Base-by-base conservation (phyloP, 2,113 vertebrate species). In the Mormyrus lacerda region DNA sequence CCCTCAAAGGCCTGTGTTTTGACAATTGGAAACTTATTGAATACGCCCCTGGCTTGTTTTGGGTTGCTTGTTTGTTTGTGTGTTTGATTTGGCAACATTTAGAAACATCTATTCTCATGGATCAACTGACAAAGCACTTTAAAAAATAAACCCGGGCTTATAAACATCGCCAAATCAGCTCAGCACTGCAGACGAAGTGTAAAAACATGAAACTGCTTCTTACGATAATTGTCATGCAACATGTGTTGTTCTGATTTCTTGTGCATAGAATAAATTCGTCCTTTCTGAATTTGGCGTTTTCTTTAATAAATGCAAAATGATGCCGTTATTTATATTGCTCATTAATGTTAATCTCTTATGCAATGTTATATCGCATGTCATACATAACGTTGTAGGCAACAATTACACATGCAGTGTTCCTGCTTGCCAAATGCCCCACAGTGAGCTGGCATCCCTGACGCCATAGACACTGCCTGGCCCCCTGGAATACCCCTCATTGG, bases 1-100 rank as follows among this genome's bases (percentile, higher is more conserved):
- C 85, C 31, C 50, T 90, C 73, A 50, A 76, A 90, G 89, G 89
- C 42, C 44, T 86, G 88, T 85, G 84, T 85, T 92, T 87, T 88
- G 89, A 92, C 90, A 91, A 91, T 92, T 92, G 87, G 90, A 92
- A 91, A 89, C 86, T 88, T 73, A 90, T 91, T 87, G 91, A 89
- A 92, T 93, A 93, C 50, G 53, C 69, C 42, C n/a, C 35, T 42
- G 44, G 85, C 47, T 90, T 85, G 90, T 69, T 35, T 84, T 89
- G 53, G 87, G 86, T 86, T 92, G 39, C 88, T 84, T 91, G 85
- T 90, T 93, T 93, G 84, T 84, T 55, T 89, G 88, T 24, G 85
- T 65, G 65, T 91, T 87, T 21, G 55, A 39, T 87, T 85, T 91
- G 48, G 39, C 76, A 89, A 45, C 50, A 89, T 21, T 45, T 39